These are phyloP conservation scores for Coracopsis vasa DNA, from an alignment of 2,113 vertebrate species.

Conservation along the genomic window DNA sequence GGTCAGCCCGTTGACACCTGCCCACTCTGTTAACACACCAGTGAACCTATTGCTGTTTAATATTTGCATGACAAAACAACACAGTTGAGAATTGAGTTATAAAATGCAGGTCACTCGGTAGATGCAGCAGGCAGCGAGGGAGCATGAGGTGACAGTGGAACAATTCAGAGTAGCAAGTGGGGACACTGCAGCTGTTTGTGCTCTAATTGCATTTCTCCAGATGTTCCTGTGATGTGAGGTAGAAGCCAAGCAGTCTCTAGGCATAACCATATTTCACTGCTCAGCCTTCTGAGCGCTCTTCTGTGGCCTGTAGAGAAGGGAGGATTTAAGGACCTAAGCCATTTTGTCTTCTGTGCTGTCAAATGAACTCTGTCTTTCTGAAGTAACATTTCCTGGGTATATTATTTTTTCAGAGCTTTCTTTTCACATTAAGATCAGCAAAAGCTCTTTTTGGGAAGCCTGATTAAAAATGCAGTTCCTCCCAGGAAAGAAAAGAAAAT, in stretches of 20 bases:
- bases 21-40: background rate
- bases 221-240: background rate
- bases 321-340: background rate
- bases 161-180: background rate
- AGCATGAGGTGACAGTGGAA: background rate
- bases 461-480: slow-evolving; percentile 62
- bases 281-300: background rate
- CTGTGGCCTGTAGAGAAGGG: background rate
- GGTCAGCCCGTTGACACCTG: background rate
- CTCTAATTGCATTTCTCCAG: slow-evolving; percentile 15
- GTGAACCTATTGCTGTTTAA: background rate
- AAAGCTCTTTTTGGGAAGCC: slow-evolving; percentile 37
- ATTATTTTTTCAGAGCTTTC: background rate
- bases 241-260: slow-evolving; percentile 8
- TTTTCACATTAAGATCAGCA: slow-evolving; percentile 51
- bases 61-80: background rate
- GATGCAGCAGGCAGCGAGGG: background rate
- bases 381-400: slow-evolving; percentile 44
- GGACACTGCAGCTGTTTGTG: slow-evolving; percentile 5
- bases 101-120: background rate
- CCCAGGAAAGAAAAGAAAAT: slow-evolving; percentile 37
- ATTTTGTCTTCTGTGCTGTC: slow-evolving; percentile 31
- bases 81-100: background rate
- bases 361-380: slow-evolving; percentile 36
- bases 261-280: background rate